A percentile compares a stretch with the other conserved stretches of the same genome.
These are phyloP conservation scores for Schrankia costaestrigalis DNA, from an alignment of 2,888 invertebrate genomes.

Conservation along the genomic window DNA sequence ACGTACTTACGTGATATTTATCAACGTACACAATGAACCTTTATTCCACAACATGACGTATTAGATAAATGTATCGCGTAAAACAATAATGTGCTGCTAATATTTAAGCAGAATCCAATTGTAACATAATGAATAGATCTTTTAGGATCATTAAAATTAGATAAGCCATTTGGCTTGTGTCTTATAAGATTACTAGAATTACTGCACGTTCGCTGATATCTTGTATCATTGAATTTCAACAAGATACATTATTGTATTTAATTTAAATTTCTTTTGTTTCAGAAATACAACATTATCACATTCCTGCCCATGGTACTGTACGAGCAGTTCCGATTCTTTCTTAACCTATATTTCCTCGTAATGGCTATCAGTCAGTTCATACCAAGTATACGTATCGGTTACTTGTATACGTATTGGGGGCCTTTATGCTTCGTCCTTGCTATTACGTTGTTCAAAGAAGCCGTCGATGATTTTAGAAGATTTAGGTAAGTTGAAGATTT, in stretches of 20 bases:
- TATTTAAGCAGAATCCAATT: too few species aligned
- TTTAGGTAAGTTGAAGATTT: slow-evolving; percentile 72
- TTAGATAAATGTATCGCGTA: too few species aligned
- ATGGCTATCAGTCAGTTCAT: slow-evolving; percentile 99
- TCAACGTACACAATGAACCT: too few species aligned
- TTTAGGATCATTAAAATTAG: too few species aligned
- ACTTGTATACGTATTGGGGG: slow-evolving; percentile 99
- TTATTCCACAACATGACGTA: too few species aligned
- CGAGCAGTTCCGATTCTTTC: slow-evolving; percentile 99
- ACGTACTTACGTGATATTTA: too few species aligned
- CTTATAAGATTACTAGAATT: too few species aligned
- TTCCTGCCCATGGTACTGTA: slow-evolving; percentile 95
- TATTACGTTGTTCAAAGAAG: slow-evolving; percentile 97
- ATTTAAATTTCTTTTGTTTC: slow-evolving; percentile 64
- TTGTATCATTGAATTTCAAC: not conserved
- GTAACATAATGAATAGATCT: too few species aligned
- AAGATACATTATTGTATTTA: too few species aligned
- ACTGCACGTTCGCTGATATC: too few species aligned
- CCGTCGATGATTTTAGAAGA: slow-evolving; percentile 96
- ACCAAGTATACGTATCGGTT: slow-evolving; percentile 97
- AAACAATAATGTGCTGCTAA: too few species aligned
- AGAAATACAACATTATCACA: slow-evolving; percentile 97
- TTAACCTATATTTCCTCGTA: slow-evolving; percentile 98
- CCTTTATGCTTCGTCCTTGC: slow-evolving; percentile 97
- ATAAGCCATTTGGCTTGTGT: too few species aligned